Percentiles rank a stretch among this genome's conserved stretches.
These are phyloP conservation scores for Tetramorium simillimum DNA, from an alignment of 1,140 invertebrate genomes.

Conservation along the genomic window DNA sequence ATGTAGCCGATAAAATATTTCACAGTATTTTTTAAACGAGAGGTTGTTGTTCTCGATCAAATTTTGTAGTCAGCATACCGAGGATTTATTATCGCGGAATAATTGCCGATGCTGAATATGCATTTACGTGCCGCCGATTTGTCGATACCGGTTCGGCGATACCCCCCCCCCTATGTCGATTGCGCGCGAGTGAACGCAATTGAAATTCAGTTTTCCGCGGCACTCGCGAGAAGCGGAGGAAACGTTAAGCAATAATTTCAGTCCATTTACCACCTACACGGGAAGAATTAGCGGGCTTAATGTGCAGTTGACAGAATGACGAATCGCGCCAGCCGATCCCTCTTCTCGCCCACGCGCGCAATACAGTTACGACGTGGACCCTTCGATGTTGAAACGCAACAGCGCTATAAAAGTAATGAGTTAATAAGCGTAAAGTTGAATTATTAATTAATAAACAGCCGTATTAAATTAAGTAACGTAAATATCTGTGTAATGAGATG, in stretches of 20 bases:
- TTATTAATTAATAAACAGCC: neutral
- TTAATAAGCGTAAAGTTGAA: constrained; percentile 13
- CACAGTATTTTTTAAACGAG: neutral
- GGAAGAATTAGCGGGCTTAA: constrained; percentile 40
- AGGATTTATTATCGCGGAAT: constrained; percentile 28
- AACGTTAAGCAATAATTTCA: constrained; percentile 60
- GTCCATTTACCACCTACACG: constrained; percentile 62
- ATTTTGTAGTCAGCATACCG: neutral
- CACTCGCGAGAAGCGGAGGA: neutral
- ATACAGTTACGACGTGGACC: neutral
- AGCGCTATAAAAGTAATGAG: neutral
- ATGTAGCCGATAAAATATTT: constrained; percentile 28
- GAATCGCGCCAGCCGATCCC: constrained; percentile 54
- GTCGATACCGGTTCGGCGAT: constrained; percentile 10
- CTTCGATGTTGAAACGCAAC: constrained; percentile 1
- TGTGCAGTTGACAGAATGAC: constrained; percentile 58
- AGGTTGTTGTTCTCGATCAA: constrained; percentile 22
- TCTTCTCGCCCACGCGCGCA: neutral
- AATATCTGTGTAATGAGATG: neutral
- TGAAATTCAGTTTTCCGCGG: constrained; percentile 21
- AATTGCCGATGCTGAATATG: constrained; percentile 14
- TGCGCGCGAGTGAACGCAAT: neutral
- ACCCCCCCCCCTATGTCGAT: neutral
- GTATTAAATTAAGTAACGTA: neutral
- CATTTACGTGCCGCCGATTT: neutral